A percentile compares a stretch with the other conserved stretches of the same genome.
Evolutionary conservation across 2,888 invertebrate species (phyloP).

Genomic region (Andrena fulva): DNA sequence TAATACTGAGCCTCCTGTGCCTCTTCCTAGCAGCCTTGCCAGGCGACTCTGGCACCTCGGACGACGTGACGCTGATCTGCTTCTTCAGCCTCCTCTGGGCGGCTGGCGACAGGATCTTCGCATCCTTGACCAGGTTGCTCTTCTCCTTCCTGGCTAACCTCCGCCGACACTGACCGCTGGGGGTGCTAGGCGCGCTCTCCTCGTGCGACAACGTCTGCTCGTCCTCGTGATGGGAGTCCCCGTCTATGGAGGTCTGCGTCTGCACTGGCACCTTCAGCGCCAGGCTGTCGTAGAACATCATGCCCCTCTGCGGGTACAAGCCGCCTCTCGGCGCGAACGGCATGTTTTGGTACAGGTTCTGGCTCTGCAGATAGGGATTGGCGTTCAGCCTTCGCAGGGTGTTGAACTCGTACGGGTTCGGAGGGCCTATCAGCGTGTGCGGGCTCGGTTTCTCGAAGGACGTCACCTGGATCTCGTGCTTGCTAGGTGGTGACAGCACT

Average conservation of each 20-base stretch:
- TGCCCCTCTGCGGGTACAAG: slow-evolving; percentile 39
- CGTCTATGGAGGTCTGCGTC: slow-evolving; percentile 79
- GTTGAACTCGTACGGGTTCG: slow-evolving; percentile 74
- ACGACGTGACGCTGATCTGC: slow-evolving; percentile 73
- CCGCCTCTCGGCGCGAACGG: slow-evolving; percentile 70
- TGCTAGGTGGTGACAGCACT: slow-evolving; percentile 19
- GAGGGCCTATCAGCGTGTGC: slow-evolving; percentile 75
- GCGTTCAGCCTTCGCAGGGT: slow-evolving; percentile 67
- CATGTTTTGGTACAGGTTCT: slow-evolving; percentile 75
- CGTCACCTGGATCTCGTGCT: slow-evolving; percentile 80
- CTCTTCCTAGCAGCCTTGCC: slow-evolving; percentile 47
- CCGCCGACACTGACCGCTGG: slow-evolving; percentile 56
- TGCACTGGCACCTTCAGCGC: slow-evolving; percentile 77
- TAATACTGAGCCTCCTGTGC: slow-evolving; percentile 60
- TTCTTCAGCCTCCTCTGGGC: slow-evolving; percentile 75
- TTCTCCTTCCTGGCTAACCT: slow-evolving; percentile 66
- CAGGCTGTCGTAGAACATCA: slow-evolving; percentile 61
- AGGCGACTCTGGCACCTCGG: slow-evolving; percentile 71
- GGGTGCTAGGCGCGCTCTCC: slow-evolving; percentile 61
- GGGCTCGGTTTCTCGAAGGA: slow-evolving; percentile 83
- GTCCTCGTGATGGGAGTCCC: slow-evolving; percentile 68
- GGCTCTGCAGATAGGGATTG: slow-evolving; percentile 62
- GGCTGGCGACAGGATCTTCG: slow-evolving; percentile 52
- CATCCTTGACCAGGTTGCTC: slow-evolving; percentile 53
- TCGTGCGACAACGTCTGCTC: slow-evolving; percentile 37